Conservation (phyloP, 2,888 invertebrate species). For the Cephus pygmeus region DNA sequence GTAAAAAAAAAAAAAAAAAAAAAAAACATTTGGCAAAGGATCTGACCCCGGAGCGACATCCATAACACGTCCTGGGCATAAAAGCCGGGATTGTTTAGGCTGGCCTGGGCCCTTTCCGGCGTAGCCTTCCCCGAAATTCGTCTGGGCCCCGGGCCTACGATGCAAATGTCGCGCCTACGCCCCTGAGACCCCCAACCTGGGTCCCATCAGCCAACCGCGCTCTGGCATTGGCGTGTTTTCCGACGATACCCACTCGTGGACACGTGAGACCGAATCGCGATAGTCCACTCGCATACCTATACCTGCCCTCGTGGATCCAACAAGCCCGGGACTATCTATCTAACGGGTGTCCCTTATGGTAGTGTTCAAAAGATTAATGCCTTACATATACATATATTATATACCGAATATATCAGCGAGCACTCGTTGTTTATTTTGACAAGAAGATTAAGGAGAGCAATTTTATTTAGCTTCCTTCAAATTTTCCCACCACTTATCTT, state of each 20-base stretch:
- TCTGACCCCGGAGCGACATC: background rate
- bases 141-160: conserved; percentile 15
- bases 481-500: background rate
- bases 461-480: no score
- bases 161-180: background rate
- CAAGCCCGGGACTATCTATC: background rate
- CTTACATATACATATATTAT: no score
- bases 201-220: background rate
- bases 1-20: background rate
- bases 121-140: conserved; percentile 33
- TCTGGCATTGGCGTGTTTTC: background rate
- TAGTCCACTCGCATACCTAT: background rate
- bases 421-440: no score
- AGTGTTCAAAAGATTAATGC: background rate
- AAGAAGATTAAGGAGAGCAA: no score
- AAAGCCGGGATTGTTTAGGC: background rate
- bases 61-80: background rate
- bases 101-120: background rate
- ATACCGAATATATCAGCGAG: no score
- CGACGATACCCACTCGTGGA: conserved; percentile 3
- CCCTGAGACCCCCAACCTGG: background rate
- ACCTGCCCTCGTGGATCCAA: background rate
- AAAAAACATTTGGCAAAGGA: background rate
- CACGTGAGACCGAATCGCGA: conserved; percentile 19
- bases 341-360: background rate